Conservation (phyloP, 2,888 invertebrate species). For the Strigamia maritima region DNA sequence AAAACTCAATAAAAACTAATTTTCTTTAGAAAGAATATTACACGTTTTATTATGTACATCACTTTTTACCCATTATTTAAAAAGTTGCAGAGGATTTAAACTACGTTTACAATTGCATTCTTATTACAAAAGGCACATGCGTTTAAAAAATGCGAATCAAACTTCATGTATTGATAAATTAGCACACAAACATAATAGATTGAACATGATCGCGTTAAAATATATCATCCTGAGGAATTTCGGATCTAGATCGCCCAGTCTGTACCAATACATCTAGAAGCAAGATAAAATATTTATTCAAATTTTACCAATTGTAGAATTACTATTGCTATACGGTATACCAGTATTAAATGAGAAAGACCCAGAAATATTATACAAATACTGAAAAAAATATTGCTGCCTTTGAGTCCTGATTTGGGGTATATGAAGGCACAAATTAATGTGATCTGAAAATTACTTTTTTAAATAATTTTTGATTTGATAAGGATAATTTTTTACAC, state of each 20-base stretch:
- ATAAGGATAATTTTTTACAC: no score
- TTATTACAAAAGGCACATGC: background rate
- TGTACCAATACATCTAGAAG: conserved; percentile 52
- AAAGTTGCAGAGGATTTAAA: background rate
- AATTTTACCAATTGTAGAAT: no score
- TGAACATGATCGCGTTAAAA: conserved; percentile 53
- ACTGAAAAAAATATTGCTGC: conserved; percentile 25
- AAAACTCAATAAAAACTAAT: background rate
- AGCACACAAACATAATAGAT: conserved; percentile 52
- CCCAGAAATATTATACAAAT: conserved; percentile 27
- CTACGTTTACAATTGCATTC: background rate
- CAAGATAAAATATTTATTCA: background rate
- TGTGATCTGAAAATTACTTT: conserved; percentile 47
- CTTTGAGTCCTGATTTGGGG: background rate
- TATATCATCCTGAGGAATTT: conserved; percentile 54
- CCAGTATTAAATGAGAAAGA: conserved; percentile 15
- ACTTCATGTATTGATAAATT: conserved; percentile 48
- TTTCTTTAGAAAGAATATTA: conserved; percentile 5
- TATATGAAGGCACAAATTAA: conserved; percentile 49
- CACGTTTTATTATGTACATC: background rate
- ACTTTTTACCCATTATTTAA: background rate
- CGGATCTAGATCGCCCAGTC: conserved; percentile 54
- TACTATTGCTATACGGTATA: background rate
- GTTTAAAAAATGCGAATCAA: background rate
- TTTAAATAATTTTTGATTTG: conserved; percentile 35